These are phyloP conservation scores for Microchrysa polita DNA, from an alignment of 2,888 invertebrate species.

Conservation along the genomic window DNA sequence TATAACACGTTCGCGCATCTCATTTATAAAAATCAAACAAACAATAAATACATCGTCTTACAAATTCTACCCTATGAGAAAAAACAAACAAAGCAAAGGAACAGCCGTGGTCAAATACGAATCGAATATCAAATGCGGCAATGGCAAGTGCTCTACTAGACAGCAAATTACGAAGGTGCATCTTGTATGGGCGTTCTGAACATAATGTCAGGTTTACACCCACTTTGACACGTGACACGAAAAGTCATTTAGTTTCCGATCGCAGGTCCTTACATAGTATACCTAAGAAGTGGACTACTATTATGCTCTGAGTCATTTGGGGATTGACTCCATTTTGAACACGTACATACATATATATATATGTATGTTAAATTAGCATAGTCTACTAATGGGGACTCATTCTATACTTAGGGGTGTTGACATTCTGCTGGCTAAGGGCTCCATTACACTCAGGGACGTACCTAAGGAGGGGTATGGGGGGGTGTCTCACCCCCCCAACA, in stretches of 20 bases:
- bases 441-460: too few relatives aligned
- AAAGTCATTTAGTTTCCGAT: slow-evolving; percentile 54
- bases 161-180: slow-evolving; percentile 52
- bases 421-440: background rate
- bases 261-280: slow-evolving; percentile 17
- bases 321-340: slow-evolving; percentile 33
- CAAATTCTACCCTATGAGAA: background rate
- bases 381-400: too few relatives aligned
- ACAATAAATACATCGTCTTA: background rate
- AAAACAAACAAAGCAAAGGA: background rate
- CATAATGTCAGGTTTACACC: slow-evolving; percentile 54
- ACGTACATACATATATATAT: too few relatives aligned
- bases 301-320: slow-evolving; percentile 1
- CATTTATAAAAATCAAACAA: background rate
- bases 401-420: too few relatives aligned
- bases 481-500: too few relatives aligned
- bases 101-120: background rate
- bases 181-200: slow-evolving; percentile 53
- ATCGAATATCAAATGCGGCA: slow-evolving; percentile 5
- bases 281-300: slow-evolving; percentile 5
- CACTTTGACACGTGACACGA: slow-evolving; percentile 57
- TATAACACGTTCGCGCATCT: background rate
- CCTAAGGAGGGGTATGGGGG: too few relatives aligned
- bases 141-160: slow-evolving; percentile 13
- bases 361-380: background rate